phyloP scores from a whole-genome alignment of 2,113 vertebrate genomes.

The Tauraco erythrolophus region DNA sequence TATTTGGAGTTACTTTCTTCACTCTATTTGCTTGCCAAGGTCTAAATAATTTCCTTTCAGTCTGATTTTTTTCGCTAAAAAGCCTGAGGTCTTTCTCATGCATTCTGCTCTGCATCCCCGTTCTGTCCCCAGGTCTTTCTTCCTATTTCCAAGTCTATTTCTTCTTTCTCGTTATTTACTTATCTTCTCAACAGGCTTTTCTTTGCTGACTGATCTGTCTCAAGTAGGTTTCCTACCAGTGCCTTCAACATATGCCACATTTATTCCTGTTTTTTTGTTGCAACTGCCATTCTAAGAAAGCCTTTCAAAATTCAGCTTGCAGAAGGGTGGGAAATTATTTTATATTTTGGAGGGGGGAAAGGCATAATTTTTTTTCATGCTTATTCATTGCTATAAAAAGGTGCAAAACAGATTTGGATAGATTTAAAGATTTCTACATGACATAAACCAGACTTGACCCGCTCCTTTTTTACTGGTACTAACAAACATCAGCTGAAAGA shows the following conservation, averaged over 20 bases:
- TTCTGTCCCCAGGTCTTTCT: background rate
- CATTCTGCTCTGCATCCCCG: constrained; percentile 4
- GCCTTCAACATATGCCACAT: background rate
- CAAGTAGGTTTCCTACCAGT: background rate
- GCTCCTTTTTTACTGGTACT: background rate
- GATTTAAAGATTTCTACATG: background rate
- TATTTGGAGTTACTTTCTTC: constrained; percentile 7
- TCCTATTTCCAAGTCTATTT: background rate
- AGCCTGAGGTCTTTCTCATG: background rate
- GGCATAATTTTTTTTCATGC: background rate
- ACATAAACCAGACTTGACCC: background rate
- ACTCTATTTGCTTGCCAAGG: constrained; percentile 17
- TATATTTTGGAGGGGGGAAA: background rate
- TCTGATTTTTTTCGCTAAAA: constrained; percentile 46
- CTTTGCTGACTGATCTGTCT: background rate
- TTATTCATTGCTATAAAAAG: background rate
- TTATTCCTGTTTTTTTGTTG: background rate
- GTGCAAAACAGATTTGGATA: background rate
- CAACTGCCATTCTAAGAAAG: background rate
- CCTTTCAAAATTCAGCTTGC: background rate
- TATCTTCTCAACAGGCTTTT: constrained; percentile 12
- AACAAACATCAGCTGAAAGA: background rate
- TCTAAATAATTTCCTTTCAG: constrained; percentile 22
- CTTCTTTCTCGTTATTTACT: background rate
- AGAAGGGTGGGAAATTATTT: background rate